A percentile compares a stretch with the other conserved stretches of the same genome.
Evolutionary conservation across 2,888 invertebrate species (phyloP).

Genomic region (Torymus texanus): DNA sequence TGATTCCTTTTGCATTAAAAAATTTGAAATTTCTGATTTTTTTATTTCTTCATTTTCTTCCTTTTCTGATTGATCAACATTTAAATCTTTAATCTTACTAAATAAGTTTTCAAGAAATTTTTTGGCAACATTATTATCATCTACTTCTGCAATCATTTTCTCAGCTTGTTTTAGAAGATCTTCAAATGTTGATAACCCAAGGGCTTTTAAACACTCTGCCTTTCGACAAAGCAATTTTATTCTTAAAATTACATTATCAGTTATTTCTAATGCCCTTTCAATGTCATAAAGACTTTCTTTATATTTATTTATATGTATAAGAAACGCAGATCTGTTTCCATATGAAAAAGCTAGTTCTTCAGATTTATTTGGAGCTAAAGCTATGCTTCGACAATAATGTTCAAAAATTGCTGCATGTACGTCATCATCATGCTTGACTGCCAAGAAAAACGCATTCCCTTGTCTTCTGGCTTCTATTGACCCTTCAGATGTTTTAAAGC

Average conservation of each 20-base stretch:
- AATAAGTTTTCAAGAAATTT: not conserved
- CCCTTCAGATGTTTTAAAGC: slow-evolving; percentile 75
- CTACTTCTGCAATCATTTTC: not conserved
- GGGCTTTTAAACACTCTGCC: not conserved
- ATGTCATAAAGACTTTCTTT: slow-evolving; percentile 83
- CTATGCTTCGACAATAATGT: slow-evolving; percentile 81
- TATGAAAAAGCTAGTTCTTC: slow-evolving; percentile 81
- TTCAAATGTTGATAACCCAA: not conserved
- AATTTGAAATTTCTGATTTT: not conserved
- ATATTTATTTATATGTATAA: slow-evolving; percentile 80
- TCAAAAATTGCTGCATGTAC: slow-evolving; percentile 66
- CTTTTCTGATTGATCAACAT: not conserved
- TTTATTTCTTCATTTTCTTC: not conserved
- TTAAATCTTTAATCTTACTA: not conserved
- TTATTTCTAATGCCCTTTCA: slow-evolving; percentile 77
- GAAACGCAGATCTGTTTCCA: slow-evolving; percentile 86
- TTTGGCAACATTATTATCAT: not conserved
- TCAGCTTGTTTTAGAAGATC: not conserved
- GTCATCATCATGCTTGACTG: not conserved
- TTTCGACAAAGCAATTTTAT: not conserved
- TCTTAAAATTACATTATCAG: slow-evolving; percentile 79
- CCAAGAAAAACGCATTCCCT: slow-evolving; percentile 79
- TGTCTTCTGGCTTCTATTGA: slow-evolving; percentile 78
- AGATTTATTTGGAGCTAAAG: slow-evolving; percentile 79
- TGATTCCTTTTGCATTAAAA: not conserved